These are phyloP conservation scores for Cheilosia pagana DNA, from an alignment of 2,888 invertebrate species.

Conservation along the genomic window DNA sequence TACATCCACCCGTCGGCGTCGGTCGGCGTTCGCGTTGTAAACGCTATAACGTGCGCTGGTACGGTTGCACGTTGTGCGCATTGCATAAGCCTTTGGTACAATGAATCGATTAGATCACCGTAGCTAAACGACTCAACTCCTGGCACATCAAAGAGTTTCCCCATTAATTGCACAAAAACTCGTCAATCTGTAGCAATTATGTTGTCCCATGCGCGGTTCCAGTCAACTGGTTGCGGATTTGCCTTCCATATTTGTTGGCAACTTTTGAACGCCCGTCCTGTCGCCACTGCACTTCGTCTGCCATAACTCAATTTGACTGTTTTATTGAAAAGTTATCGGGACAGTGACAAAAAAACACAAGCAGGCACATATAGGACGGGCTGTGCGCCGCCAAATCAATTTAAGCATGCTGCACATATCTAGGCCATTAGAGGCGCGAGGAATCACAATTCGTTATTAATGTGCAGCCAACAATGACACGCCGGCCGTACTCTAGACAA, in stretches of 20 bases:
- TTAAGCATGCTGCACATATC: constrained; percentile 45
- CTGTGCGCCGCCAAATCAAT: constrained; percentile 52
- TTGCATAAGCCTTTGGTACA: constrained; percentile 51
- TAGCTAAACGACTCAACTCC: constrained; percentile 56
- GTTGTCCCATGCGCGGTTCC: constrained; percentile 57
- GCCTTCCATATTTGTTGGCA: constrained; percentile 53
- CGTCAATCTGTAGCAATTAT: constrained; percentile 73
- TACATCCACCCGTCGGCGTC: constrained; percentile 46
- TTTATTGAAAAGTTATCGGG: constrained; percentile 23
- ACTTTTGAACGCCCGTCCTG: constrained; percentile 26
- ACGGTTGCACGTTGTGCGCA: constrained; percentile 23
- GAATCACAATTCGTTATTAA: constrained; percentile 58
- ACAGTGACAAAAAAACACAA: background rate
- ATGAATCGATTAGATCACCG: constrained; percentile 73
- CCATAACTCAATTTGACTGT: constrained; percentile 40
- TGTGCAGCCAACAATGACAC: constrained; percentile 59
- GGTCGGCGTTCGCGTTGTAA: constrained; percentile 10
- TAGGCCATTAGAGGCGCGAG: constrained; percentile 54
- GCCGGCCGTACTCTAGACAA: constrained; percentile 6
- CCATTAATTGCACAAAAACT: constrained; percentile 46
- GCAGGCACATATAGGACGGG: background rate
- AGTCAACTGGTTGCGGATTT: constrained; percentile 21
- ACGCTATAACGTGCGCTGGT: constrained; percentile 19
- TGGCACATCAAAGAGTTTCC: constrained; percentile 66
- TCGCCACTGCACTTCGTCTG: constrained; percentile 11